These are phyloP conservation scores for Agriopis leucophaearia DNA, from an alignment of 2,888 invertebrate species.

Conservation along the genomic window DNA sequence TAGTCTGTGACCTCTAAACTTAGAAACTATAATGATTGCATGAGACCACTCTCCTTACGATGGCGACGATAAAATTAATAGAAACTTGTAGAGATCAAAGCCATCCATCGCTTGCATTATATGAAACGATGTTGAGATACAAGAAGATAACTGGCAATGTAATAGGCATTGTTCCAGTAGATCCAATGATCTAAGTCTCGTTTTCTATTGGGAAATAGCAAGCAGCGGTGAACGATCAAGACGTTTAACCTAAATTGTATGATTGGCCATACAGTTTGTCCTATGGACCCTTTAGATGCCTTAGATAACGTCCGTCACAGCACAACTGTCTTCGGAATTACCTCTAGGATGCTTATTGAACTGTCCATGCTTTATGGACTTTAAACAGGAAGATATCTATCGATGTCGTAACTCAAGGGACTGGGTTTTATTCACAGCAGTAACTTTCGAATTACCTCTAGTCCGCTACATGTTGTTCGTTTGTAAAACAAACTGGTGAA, in stretches of 20 bases:
- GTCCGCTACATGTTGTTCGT: neutral
- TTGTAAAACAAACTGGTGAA: neutral
- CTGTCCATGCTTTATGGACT: constrained; percentile 40
- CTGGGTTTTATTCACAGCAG: constrained; percentile 23
- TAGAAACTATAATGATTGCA: constrained; percentile 15
- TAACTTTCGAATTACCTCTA: constrained; percentile 3
- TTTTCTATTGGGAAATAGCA: constrained; percentile 54
- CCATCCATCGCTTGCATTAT: constrained; percentile 9
- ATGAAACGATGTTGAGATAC: constrained; percentile 11
- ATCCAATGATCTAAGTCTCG: constrained; percentile 7
- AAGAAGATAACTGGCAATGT: constrained; percentile 14
- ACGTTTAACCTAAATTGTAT: constrained; percentile 79
- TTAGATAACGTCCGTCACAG: constrained; percentile 48
- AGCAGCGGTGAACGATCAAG: constrained; percentile 52
- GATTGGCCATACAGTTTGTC: constrained; percentile 71
- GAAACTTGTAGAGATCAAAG: constrained; percentile 18
- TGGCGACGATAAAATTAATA: constrained; percentile 30
- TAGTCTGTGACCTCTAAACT: constrained; percentile 22
- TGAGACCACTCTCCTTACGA: constrained; percentile 16
- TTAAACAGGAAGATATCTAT: constrained; percentile 35
- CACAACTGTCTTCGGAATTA: constrained; percentile 50
- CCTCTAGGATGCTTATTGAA: constrained; percentile 52
- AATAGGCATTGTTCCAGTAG: constrained; percentile 19
- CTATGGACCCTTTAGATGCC: constrained; percentile 54
- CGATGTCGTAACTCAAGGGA: constrained; percentile 34